Base-by-base conservation (phyloP, 2,797 vertebrate genomes). In the Diglossa cyanea region DNA sequence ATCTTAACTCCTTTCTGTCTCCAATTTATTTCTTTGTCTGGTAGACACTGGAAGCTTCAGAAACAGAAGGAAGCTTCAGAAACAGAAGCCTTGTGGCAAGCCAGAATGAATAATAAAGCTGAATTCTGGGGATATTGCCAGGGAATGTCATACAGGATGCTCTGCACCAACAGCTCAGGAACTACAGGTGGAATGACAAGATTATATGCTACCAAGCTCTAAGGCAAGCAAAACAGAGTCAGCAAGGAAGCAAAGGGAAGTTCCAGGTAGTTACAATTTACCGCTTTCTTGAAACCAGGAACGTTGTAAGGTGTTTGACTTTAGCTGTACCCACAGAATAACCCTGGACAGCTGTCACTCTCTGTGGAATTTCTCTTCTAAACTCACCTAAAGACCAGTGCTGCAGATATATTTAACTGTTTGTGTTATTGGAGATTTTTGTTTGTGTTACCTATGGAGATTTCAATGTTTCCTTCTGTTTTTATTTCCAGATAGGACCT, bases 91-190 rank as follows among this genome's bases (percentile, higher is more conserved):
- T 91, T 30, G 26, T 93, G 87, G 91, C 79, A 93, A 94, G 82
- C 48, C 82, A 81, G 75, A 88, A 83, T 83, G 91, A 91, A 92
- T 86, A 93, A 83, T 80, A 83, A 95, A 86, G 50, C 91, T 90
- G 73, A 75, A 84, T 95, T 93, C 93, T 95, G 94, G 95, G 95
- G 94, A 93, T 85, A 68, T 47, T 95, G 92, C 92, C 92, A 96
- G 50, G 54, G 45, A 95, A 77, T 91, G 65, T 95, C 65, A 87
- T 77, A 77, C 42, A 94, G 81, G 54, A 94, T 74, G 28, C 72
- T 91, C 57, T 86, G 89, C 79, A 83, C 58, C 75, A 96, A 25
- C 66, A 91, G 51, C 75, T 93, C 82, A 83, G 68, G 55, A 90
- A 84, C 65, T 78, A 86, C 84, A 95, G 89, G 94, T 94, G 91